Base-by-base conservation (phyloP, 1,140 invertebrate species). In the Stenopsyche tienmushanensis region DNA sequence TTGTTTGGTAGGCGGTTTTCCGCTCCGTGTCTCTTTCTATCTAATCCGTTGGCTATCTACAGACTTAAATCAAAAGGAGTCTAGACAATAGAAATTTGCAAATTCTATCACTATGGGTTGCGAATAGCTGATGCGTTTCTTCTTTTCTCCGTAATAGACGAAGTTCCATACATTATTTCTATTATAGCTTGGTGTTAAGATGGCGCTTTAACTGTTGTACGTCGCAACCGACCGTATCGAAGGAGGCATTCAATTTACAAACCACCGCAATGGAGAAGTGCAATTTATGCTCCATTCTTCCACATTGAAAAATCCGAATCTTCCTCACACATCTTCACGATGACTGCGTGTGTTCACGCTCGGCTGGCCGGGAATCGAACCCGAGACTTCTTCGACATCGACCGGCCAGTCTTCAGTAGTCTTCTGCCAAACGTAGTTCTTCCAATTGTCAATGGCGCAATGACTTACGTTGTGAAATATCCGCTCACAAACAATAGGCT, bases 321-420 rank as follows among this genome's bases (percentile, higher is more conserved):
- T 23, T 29, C 42, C 34, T 64, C 49, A 24, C 24, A 54, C 62
- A 64, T 64, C 62, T 64, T 64, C 62, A 64, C 62, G 62, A 54
- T 64, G 62, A 24, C 15, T 64, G 62, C 21, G 39, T 42, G 21
- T 42, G 49, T 66, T 66, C 65, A 66, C 65, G 65, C 57, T 59
- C 26, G 47, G 58, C 13, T 47, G 23, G n/a, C 21, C 45, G 57
- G 58, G 58, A 54, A 29, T 53, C 58, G 58, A 66, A 62, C 58
- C 65, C 65, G 50, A 65, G 17, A 41, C 52, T 42, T 26, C 49
- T 49, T 21, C 25, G 24, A 9, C 41, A 21, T 24, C 20, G 39
- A 25, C 57, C 17, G 62, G 50, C 23, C 62, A 64, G 62, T 64
- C 62, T 64, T 44, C 20, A 9, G 13, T 8, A 3, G 41, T 29